Conservation (phyloP, 1,140 invertebrate genomes). For the Aphaenogaster rudis region DNA sequence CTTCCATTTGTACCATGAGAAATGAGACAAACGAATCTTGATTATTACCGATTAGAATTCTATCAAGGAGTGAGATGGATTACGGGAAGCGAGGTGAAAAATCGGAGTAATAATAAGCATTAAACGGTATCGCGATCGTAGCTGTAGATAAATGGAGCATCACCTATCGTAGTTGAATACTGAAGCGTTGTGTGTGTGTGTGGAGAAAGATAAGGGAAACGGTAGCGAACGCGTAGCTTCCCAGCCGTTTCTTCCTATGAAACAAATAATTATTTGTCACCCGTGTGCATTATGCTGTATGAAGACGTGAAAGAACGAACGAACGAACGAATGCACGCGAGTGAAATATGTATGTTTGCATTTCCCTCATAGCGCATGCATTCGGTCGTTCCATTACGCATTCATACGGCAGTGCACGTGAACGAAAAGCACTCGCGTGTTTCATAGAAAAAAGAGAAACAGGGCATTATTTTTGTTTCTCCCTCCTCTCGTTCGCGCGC, state of each 20-base stretch:
- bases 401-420: constrained; percentile 45
- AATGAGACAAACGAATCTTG: not conserved
- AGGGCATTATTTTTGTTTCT: constrained; percentile 18
- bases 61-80: not conserved
- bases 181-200: not conserved
- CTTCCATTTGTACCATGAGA: not conserved
- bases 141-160: constrained; percentile 10
- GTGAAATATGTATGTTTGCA: constrained; percentile 53
- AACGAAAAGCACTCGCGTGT: constrained; percentile 37
- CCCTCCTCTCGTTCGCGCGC: not conserved
- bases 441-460: not conserved
- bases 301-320: constrained; percentile 37
- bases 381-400: constrained; percentile 51
- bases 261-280: constrained; percentile 34
- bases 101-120: not conserved
- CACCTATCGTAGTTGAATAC: not conserved
- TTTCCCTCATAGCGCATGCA: constrained; percentile 47
- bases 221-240: not conserved
- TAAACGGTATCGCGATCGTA: not conserved
- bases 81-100: not conserved
- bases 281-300: constrained; percentile 1
- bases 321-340: constrained; percentile 41
- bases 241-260: not conserved
- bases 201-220: constrained; percentile 1
- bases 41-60: not conserved